A percentile compares a stretch with the other conserved stretches of the same genome.
Conservation (phyloP, 2,888 invertebrate species). For the Plagodis pulveraria region DNA sequence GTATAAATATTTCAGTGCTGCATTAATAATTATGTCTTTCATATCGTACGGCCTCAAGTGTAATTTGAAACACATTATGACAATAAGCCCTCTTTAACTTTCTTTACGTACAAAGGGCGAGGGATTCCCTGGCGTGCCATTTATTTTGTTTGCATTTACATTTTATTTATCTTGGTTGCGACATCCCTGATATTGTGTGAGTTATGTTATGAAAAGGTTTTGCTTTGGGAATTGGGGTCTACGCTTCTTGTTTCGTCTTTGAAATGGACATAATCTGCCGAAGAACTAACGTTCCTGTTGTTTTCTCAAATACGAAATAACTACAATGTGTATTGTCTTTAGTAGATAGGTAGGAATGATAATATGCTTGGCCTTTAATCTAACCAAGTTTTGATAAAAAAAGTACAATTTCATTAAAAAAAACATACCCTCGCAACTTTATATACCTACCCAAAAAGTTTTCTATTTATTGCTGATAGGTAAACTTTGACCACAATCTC, state of each 20-base stretch:
- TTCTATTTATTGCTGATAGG: no score
- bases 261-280: background rate
- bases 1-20: background rate
- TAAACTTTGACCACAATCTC: no score
- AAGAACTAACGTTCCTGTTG: no score
- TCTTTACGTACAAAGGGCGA: conserved; percentile 21
- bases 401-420: no score
- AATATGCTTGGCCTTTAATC: no score
- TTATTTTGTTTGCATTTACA: conserved; percentile 25
- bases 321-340: no score
- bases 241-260: conserved; percentile 3
- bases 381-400: no score
- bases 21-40: background rate
- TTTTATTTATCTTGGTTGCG: conserved; percentile 26
- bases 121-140: conserved; percentile 19
- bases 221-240: conserved; percentile 11
- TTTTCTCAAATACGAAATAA: no score
- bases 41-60: conserved; percentile 1
- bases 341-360: no score
- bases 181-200: conserved; percentile 24
- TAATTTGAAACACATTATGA: conserved; percentile 19
- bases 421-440: no score
- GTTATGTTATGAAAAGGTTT: conserved; percentile 20
- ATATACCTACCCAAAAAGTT: no score
- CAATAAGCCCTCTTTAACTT: conserved; percentile 26